phyloP scores from a whole-genome alignment of 2,113 vertebrate genomes.

The Columba janthina region DNA sequence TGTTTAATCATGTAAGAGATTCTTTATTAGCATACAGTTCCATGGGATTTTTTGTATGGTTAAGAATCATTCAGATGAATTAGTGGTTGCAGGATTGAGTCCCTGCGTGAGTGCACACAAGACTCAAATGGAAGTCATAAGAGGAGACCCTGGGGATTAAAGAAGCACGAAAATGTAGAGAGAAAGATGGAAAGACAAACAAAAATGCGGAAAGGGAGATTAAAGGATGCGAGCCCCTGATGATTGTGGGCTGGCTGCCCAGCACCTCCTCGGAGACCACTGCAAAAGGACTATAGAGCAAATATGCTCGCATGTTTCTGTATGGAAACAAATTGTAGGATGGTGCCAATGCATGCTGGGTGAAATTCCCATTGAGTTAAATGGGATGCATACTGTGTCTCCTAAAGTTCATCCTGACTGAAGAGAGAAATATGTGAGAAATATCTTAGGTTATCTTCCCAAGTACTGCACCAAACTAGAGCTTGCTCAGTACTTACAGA shows the following conservation, averaged over 20 bases:
- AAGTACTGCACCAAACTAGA: not conserved
- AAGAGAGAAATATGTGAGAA: constrained; percentile 27
- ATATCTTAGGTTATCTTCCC: constrained; percentile 32
- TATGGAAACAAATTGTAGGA: not conserved
- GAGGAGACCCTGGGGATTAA: not conserved
- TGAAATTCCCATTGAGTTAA: constrained; percentile 49
- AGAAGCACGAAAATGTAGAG: constrained; percentile 14
- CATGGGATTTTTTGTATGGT: not conserved
- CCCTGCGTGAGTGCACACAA: not conserved
- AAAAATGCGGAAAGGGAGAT: not conserved
- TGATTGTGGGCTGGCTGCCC: constrained; percentile 42
- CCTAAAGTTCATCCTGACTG: constrained; percentile 5
- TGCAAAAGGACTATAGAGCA: not conserved
- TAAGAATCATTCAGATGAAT: not conserved
- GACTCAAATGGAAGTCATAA: not conserved
- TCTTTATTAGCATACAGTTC: not conserved
- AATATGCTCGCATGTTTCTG: not conserved
- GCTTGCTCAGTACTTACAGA: not conserved
- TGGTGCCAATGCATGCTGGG: constrained; percentile 14
- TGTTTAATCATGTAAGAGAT: not conserved
- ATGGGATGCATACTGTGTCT: not conserved
- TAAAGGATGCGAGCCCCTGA: constrained; percentile 13
- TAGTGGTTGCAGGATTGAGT: not conserved
- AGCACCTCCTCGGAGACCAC: constrained; percentile 44
- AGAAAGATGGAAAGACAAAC: constrained; percentile 51